Conservation (phyloP, 2,888 invertebrate species). For the Taphrorychus bicolor region DNA sequence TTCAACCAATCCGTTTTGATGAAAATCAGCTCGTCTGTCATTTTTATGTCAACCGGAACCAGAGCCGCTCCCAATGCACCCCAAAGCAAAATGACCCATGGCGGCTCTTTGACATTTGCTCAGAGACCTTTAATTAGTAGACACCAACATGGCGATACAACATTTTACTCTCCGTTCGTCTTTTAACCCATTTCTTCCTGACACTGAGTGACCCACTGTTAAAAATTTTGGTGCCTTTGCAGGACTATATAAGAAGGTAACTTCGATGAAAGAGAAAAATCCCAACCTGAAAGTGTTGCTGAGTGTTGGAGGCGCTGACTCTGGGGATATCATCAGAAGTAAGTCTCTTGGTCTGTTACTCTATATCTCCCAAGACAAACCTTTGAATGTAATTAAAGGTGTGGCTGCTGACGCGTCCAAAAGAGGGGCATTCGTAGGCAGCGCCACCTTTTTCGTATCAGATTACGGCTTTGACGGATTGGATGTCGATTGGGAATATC, state of each 20-base stretch:
- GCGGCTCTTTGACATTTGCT: too few species aligned
- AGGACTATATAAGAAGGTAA: constrained; percentile 18
- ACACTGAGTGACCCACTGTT: too few species aligned
- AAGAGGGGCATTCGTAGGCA: constrained; percentile 64
- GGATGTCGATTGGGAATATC: constrained; percentile 76
- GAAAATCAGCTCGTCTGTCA: too few species aligned
- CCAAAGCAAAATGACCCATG: too few species aligned
- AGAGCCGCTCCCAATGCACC: too few species aligned
- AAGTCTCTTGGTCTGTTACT: not conserved
- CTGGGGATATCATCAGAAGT: constrained; percentile 10
- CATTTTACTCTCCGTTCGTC: too few species aligned
- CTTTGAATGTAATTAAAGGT: constrained; percentile 2
- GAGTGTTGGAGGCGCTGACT: constrained; percentile 9
- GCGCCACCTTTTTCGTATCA: constrained; percentile 63
- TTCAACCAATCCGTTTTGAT: too few species aligned
- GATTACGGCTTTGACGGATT: constrained; percentile 70
- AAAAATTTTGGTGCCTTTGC: too few species aligned
- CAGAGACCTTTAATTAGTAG: too few species aligned
- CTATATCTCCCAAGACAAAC: not conserved
- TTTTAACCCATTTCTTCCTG: too few species aligned
- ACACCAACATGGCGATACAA: too few species aligned
- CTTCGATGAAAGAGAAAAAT: constrained; percentile 14
- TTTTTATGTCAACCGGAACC: too few species aligned
- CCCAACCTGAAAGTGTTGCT: constrained; percentile 28
- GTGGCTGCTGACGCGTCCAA: constrained; percentile 47